These are phyloP conservation scores for Selenia dentaria DNA, from an alignment of 2,888 invertebrate genomes.

Conservation along the genomic window DNA sequence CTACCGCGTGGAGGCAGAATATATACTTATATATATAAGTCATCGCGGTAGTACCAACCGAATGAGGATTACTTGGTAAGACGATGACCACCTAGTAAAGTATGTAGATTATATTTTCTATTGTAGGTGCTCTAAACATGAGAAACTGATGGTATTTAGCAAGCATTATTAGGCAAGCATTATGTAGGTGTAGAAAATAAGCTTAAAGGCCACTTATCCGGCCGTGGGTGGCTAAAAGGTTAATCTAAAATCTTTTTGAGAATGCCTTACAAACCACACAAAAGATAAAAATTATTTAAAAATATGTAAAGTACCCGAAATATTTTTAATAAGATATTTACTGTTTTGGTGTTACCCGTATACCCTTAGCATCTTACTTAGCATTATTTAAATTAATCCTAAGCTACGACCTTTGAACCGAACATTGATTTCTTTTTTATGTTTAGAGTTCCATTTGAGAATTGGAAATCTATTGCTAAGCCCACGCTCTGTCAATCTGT, in stretches of 20 bases:
- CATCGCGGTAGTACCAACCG: no score
- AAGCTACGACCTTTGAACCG: not conserved
- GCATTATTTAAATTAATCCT: not conserved
- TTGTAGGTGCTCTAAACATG: no score
- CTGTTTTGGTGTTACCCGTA: not conserved
- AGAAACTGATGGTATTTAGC: not conserved
- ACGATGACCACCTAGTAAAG: no score
- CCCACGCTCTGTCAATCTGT: no score
- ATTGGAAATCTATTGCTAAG: no score
- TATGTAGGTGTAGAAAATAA: not conserved
- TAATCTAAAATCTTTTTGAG: not conserved
- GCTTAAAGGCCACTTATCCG: not conserved
- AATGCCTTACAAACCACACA: no score
- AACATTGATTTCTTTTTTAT: not conserved
- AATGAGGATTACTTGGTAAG: no score
- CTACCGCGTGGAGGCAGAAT: no score
- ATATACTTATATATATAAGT: no score
- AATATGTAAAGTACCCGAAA: not conserved
- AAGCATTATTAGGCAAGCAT: not conserved
- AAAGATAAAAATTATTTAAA: not conserved
- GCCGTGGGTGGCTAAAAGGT: not conserved
- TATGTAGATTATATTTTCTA: no score
- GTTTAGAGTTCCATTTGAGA: no score
- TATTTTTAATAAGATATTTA: not conserved
- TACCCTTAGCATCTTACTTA: not conserved